phyloP scores from a whole-genome alignment of 2,888 invertebrate species.

The Myopa tessellatipennis region DNA sequence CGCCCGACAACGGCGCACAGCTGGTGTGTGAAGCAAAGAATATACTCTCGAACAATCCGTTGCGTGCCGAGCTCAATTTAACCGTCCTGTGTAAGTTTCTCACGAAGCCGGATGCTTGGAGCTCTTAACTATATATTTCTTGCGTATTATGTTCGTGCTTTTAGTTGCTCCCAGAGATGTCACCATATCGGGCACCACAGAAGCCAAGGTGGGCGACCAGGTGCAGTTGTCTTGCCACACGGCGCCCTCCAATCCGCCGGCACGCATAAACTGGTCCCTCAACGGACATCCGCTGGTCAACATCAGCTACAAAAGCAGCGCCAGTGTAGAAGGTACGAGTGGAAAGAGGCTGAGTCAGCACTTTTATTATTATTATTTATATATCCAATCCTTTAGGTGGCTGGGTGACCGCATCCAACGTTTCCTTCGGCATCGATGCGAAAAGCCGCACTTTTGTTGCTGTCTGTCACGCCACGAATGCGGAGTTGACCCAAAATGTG shows the following conservation, averaged over 20 bases:
- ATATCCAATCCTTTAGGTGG: conserved; percentile 49
- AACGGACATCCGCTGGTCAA: conserved; percentile 61
- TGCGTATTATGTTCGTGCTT: neutral
- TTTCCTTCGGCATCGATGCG: conserved; percentile 58
- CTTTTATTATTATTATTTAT: neutral
- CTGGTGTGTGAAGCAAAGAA: conserved; percentile 64
- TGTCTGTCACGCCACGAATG: conserved; percentile 63
- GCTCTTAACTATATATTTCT: neutral
- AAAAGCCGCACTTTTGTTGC: conserved; percentile 61
- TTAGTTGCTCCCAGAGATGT: conserved; percentile 63
- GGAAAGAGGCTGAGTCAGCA: neutral
- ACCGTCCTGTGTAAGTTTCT: conserved; percentile 62
- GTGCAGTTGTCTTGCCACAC: conserved; percentile 60
- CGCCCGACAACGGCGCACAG: conserved; percentile 60
- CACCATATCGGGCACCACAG: conserved; percentile 57
- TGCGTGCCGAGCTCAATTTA: conserved; percentile 60
- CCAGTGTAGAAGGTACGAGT: conserved; percentile 50
- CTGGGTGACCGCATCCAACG: conserved; percentile 63
- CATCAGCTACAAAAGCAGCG: conserved; percentile 54
- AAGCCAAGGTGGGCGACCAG: conserved; percentile 60
- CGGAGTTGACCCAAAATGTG: conserved; percentile 63
- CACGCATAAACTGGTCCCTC: conserved; percentile 63
- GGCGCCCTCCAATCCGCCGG: conserved; percentile 63
- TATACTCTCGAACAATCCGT: conserved; percentile 57
- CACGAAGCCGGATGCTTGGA: too few relatives aligned